These are phyloP conservation scores for Andrena fulva DNA, from an alignment of 2,888 invertebrate species.

Conservation along the genomic window DNA sequence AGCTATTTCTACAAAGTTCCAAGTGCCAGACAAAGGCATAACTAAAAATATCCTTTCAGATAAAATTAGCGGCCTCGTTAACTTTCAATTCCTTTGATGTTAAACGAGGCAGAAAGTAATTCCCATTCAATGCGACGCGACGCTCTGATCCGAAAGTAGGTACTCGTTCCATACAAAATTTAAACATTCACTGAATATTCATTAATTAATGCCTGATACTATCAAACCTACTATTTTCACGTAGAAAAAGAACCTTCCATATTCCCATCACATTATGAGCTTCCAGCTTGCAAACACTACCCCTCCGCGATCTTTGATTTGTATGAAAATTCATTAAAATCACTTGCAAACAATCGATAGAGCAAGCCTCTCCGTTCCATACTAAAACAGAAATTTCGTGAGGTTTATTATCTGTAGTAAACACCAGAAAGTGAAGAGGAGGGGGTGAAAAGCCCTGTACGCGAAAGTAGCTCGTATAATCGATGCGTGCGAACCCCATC, in stretches of 20 bases:
- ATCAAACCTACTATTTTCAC: not conserved
- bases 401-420: not conserved
- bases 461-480: conserved; percentile 18
- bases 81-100: not conserved
- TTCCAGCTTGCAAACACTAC: not conserved
- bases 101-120: not conserved
- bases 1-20: not conserved
- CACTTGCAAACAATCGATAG: not conserved
- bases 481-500: conserved; percentile 32
- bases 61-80: not conserved
- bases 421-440: not conserved
- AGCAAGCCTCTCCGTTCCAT: not conserved
- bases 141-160: no score
- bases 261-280: not conserved
- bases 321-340: not conserved
- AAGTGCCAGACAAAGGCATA: no score
- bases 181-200: not conserved
- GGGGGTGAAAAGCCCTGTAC: not conserved
- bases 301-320: no score
- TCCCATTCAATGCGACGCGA: not conserved
- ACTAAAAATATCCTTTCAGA: not conserved
- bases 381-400: not conserved
- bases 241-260: not conserved
- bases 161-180: not conserved
- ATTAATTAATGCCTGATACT: not conserved